phyloP scores from a whole-genome alignment of 2,797 vertebrate species.

The Clarias platycephalus region DNA sequence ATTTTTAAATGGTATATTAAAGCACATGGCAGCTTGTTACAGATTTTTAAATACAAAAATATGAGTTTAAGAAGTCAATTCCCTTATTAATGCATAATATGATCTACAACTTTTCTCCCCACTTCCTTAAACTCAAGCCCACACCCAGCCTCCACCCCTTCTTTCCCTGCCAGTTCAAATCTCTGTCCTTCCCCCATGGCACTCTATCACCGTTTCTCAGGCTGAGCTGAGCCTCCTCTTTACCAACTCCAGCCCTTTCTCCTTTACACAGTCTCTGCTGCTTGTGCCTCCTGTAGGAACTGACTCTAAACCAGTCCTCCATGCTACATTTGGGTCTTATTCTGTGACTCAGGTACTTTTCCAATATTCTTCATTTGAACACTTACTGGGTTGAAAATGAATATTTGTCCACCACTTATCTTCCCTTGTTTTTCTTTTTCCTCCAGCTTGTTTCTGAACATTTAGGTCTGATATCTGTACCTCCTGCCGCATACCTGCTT shows the following conservation, averaged over 20 bases:
- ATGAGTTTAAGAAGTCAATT: neutral
- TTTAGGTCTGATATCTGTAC: constrained; percentile 55
- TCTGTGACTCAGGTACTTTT: constrained; percentile 68
- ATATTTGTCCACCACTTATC: neutral
- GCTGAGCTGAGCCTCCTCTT: constrained; percentile 68
- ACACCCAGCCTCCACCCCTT: constrained; percentile 58
- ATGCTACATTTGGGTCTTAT: constrained; percentile 71
- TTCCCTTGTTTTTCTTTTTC: neutral
- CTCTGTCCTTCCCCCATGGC: constrained; percentile 62
- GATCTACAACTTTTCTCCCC: constrained; percentile 7
- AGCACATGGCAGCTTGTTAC: too few species aligned
- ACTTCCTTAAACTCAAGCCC: constrained; percentile 46
- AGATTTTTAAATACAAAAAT: too few species aligned
- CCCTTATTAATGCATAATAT: neutral
- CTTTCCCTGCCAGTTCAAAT: constrained; percentile 69
- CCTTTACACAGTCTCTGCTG: constrained; percentile 69
- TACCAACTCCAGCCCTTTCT: constrained; percentile 75
- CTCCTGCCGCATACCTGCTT: constrained; percentile 67
- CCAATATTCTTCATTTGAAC: neutral
- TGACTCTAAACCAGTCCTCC: constrained; percentile 57
- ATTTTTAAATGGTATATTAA: too few species aligned
- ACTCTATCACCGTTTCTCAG: constrained; percentile 68
- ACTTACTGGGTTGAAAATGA: neutral
- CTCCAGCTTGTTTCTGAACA: constrained; percentile 66
- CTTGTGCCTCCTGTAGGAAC: constrained; percentile 58